Evolutionary conservation across 2,888 invertebrate genomes (phyloP).

Genomic region (Pseudoips prasinana): DNA sequence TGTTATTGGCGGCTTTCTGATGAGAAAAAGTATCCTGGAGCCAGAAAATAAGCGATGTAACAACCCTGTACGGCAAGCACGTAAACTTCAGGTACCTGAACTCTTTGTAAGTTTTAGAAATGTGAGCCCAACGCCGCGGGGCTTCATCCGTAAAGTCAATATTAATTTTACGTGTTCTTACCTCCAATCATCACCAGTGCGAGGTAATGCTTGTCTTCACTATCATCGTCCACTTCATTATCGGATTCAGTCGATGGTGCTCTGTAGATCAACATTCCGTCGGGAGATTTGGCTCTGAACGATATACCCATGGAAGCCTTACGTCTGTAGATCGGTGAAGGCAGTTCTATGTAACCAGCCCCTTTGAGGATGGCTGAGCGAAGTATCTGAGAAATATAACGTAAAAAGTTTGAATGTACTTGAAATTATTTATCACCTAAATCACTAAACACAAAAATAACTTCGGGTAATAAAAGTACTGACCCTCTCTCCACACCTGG

Average conservation of each 20-base stretch:
- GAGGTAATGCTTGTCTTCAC: slow-evolving; percentile 59
- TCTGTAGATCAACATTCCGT: slow-evolving; percentile 87
- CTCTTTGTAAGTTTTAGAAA: too few species aligned
- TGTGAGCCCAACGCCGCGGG: too few species aligned
- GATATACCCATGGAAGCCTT: slow-evolving; percentile 88
- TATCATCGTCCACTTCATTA: slow-evolving; percentile 53
- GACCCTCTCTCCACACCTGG: slow-evolving; percentile 87
- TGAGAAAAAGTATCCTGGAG: too few species aligned
- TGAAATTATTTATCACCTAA: too few species aligned
- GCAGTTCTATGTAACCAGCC: slow-evolving; percentile 89
- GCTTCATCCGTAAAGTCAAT: too few species aligned
- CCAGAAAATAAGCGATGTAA: too few species aligned
- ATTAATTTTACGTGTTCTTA: slow-evolving; percentile 28
- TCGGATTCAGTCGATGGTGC: slow-evolving; percentile 64
- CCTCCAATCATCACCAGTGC: slow-evolving; percentile 55
- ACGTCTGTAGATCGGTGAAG: slow-evolving; percentile 85
- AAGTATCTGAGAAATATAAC: slow-evolving; percentile 68
- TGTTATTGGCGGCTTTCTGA: too few species aligned
- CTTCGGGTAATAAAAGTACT: too few species aligned
- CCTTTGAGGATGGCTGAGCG: slow-evolving; percentile 90
- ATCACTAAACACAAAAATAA: too few species aligned
- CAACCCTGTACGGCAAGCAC: too few species aligned
- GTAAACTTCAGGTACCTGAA: too few species aligned
- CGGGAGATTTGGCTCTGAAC: slow-evolving; percentile 86
- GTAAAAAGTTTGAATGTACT: too few species aligned